Evolutionary conservation across 2,113 vertebrate species (phyloP).

Genomic region (Bothrops jararaca): DNA sequence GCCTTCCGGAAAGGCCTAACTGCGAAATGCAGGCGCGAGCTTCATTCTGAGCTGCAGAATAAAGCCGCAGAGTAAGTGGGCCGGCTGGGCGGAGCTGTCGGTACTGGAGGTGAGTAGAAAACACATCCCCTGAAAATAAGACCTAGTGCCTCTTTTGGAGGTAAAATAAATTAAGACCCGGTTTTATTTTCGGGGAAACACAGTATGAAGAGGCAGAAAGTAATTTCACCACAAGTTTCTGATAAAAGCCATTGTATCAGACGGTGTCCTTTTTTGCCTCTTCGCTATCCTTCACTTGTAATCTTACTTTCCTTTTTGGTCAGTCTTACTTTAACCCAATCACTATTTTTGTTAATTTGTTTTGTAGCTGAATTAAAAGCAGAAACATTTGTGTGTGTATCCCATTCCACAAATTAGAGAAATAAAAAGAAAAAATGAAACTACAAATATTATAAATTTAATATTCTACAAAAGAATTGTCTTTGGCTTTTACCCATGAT

Average conservation of each 20-base stretch:
- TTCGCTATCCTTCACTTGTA: slow-evolving; percentile 2
- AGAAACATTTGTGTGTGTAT: neutral
- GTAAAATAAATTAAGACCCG: too few species aligned
- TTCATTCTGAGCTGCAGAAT: too few species aligned
- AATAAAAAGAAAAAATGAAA: neutral
- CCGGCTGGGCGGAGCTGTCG: too few species aligned
- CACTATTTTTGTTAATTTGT: neutral
- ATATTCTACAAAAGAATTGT: neutral
- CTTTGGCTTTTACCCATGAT: neutral
- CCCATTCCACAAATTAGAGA: neutral
- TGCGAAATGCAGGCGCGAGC: too few species aligned
- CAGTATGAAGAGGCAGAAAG: slow-evolving; percentile 5
- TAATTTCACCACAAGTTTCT: slow-evolving; percentile 3
- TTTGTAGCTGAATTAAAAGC: neutral
- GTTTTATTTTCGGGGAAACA: too few species aligned
- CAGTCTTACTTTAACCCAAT: neutral
- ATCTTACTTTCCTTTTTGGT: neutral
- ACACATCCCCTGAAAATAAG: too few species aligned
- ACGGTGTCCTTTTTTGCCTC: neutral
- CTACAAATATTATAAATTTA: neutral
- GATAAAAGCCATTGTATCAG: neutral
- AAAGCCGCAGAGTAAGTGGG: too few species aligned
- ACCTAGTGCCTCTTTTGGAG: too few species aligned
- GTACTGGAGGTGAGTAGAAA: too few species aligned
- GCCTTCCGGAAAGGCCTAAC: too few species aligned